Conservation (phyloP, 1,140 invertebrate genomes). For the Amyelois transitella region DNA sequence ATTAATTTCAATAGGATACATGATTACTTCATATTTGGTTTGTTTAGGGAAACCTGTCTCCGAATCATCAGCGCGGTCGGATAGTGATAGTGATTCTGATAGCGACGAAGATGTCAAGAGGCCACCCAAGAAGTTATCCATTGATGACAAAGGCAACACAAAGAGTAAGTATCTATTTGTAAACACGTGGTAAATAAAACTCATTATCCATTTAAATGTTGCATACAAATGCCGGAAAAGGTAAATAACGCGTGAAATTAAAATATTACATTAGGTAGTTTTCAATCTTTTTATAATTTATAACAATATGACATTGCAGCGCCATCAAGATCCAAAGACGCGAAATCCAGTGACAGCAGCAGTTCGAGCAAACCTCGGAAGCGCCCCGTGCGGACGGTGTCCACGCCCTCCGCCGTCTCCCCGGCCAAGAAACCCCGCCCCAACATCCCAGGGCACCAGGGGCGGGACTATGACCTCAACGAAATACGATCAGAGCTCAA, state of each 20-base stretch:
- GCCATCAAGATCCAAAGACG: constrained; percentile 49
- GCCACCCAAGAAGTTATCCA: constrained; percentile 41
- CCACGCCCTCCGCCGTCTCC: constrained; percentile 36
- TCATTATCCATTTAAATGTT: too few species aligned
- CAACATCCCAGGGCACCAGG: constrained; percentile 31
- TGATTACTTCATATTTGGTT: not conserved
- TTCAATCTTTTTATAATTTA: not conserved
- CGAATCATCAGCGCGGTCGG: constrained; percentile 77
- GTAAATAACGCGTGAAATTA: too few species aligned
- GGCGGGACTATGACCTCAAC: constrained; percentile 85
- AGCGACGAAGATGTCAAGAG: constrained; percentile 69
- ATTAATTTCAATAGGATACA: too few species aligned
- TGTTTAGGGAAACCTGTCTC: constrained; percentile 16
- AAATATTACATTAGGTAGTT: not conserved
- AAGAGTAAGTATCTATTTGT: constrained; percentile 40
- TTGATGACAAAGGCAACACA: constrained; percentile 46
- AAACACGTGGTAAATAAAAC: not conserved
- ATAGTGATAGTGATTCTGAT: constrained; percentile 77
- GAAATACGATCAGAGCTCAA: constrained; percentile 89
- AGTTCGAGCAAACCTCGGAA: constrained; percentile 59
- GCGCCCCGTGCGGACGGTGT: constrained; percentile 44
- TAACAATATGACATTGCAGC: constrained; percentile 24
- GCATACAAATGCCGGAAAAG: too few species aligned
- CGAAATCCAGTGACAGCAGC: constrained; percentile 57
- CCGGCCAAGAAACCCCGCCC: constrained; percentile 48